A percentile compares a stretch with the other conserved stretches of the same genome.
Evolutionary conservation across 2,113 vertebrate genomes (phyloP).

Genomic region (Dunckerocampus dactyliophorus): DNA sequence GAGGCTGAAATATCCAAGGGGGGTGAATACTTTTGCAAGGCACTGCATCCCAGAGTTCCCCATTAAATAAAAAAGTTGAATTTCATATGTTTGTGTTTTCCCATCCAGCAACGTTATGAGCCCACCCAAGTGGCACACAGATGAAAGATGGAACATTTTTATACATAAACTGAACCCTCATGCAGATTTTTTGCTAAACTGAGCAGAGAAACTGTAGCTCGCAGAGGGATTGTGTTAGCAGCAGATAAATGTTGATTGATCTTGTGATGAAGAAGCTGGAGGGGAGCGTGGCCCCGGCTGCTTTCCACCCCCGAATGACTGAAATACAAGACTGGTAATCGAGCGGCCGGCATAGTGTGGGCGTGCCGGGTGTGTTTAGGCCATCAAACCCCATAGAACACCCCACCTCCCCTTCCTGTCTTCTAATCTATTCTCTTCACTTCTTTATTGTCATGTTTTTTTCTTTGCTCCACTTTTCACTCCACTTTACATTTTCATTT

Average conservation of each 20-base stretch:
- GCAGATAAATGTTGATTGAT: conserved; percentile 42
- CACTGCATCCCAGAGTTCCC: conserved; percentile 19
- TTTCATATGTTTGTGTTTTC: conserved; percentile 1
- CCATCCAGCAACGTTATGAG: not conserved
- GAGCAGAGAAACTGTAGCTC: conserved; percentile 1
- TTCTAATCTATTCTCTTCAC: not conserved
- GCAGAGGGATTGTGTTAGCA: conserved; percentile 32
- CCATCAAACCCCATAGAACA: conserved; percentile 45
- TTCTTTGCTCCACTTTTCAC: not conserved
- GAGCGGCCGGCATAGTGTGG: conserved; percentile 32
- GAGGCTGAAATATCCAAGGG: too few species aligned
- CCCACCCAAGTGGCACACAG: not conserved
- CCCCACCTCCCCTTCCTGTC: not conserved
- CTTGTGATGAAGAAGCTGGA: conserved; percentile 23
- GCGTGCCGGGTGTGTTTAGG: conserved; percentile 21
- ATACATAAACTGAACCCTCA: not conserved
- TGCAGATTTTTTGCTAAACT: conserved; percentile 13
- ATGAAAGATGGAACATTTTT: conserved; percentile 27
- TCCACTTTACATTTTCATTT: too few species aligned
- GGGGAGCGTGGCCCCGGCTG: conserved; percentile 16
- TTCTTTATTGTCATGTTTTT: not conserved
- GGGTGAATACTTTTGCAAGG: too few species aligned
- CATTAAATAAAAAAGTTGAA: conserved; percentile 24
- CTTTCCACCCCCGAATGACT: conserved; percentile 10
- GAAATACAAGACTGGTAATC: conserved; percentile 39